Evolutionary conservation across 2,797 vertebrate genomes (phyloP).

Genomic region (Silurus lanzhouensis): DNA sequence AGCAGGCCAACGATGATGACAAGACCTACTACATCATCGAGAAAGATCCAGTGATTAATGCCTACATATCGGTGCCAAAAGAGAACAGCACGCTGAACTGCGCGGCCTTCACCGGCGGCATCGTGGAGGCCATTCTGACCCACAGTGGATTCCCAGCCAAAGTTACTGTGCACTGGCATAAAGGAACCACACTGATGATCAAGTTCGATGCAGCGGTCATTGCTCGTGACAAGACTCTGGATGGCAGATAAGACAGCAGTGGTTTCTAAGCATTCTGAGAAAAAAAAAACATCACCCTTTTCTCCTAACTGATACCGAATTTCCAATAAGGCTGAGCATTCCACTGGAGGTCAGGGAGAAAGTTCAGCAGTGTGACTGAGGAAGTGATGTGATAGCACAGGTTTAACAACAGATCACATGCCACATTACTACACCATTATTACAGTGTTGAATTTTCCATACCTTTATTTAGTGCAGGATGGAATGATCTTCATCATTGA

Average conservation of each 20-base stretch:
- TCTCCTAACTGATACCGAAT: conserved; percentile 10
- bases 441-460: background rate
- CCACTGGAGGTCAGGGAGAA: background rate
- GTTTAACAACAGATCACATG: conserved; percentile 13
- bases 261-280: background rate
- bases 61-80: conserved; percentile 90
- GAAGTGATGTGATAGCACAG: conserved; percentile 11
- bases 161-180: conserved; percentile 96
- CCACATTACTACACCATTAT: background rate
- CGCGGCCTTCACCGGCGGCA: conserved; percentile 89
- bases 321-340: conserved; percentile 6
- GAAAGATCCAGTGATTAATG: conserved; percentile 89
- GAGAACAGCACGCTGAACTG: conserved; percentile 97
- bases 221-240: conserved; percentile 86
- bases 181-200: conserved; percentile 96
- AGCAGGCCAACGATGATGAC: conserved; percentile 94
- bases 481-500: background rate
- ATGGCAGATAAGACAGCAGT: conserved; percentile 79
- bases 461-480: background rate
- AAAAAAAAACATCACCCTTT: background rate
- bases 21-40: conserved; percentile 96
- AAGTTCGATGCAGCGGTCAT: conserved; percentile 94
- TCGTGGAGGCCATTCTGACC: conserved; percentile 89
- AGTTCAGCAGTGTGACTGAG: conserved; percentile 13
- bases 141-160: conserved; percentile 93